These are phyloP conservation scores for Scalopus aquaticus DNA, from an alignment of 2,113 vertebrate genomes.

Conservation along the genomic window DNA sequence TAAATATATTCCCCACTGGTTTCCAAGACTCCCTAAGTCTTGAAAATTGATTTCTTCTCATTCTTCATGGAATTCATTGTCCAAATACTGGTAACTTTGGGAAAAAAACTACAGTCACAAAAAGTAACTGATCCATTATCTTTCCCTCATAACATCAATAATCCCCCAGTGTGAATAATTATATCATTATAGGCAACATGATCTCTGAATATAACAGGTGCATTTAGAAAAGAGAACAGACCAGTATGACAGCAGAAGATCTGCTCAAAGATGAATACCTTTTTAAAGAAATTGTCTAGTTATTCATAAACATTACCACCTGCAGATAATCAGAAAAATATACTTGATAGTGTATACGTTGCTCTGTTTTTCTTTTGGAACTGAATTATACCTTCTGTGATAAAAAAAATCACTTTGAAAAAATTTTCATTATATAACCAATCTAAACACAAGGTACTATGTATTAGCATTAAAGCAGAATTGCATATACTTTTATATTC, in stretches of 20 bases:
- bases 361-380: constrained; percentile 33
- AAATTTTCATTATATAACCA: constrained; percentile 30
- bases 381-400: constrained; percentile 52
- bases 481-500: constrained; percentile 45
- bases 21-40: background rate
- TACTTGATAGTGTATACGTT: background rate
- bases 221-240: constrained; percentile 4
- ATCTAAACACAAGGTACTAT: constrained; percentile 30
- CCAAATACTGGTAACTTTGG: constrained; percentile 18
- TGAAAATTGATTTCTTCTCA: constrained; percentile 57
- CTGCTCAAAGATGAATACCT: constrained; percentile 44
- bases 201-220: constrained; percentile 68
- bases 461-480: constrained; percentile 30
- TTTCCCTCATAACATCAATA: constrained; percentile 58
- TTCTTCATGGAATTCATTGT: constrained; percentile 26
- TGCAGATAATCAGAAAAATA: constrained; percentile 72
- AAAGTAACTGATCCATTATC: constrained; percentile 62
- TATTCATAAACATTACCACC: constrained; percentile 67
- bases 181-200: constrained; percentile 61
- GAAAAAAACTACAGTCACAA: background rate
- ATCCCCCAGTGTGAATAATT: constrained; percentile 64
- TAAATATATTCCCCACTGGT: background rate
- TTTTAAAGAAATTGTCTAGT: background rate
- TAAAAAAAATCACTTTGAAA: constrained; percentile 24
- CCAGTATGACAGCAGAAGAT: constrained; percentile 44